phyloP scores from a whole-genome alignment of 2,797 vertebrate species.

The Nasua narica region DNA sequence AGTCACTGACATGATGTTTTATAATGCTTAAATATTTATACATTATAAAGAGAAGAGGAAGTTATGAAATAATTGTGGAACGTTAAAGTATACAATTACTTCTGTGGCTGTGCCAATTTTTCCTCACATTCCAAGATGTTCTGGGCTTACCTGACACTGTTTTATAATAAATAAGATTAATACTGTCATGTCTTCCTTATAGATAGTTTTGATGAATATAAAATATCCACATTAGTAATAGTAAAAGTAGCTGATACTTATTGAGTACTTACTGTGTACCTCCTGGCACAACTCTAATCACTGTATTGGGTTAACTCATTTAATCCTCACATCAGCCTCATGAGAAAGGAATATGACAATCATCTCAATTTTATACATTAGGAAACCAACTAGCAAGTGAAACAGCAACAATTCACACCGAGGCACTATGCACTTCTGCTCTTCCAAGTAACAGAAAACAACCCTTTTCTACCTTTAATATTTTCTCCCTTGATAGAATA shows the following conservation, averaged over 20 bases:
- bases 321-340: neutral
- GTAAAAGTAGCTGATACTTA: neutral
- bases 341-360: neutral
- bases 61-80: neutral
- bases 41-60: neutral
- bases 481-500: neutral
- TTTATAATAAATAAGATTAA: neutral
- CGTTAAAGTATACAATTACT: neutral
- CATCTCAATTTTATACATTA: neutral
- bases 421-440: neutral
- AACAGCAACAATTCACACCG: neutral
- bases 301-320: neutral
- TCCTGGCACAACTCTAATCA: neutral
- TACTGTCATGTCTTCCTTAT: neutral
- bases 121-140: neutral
- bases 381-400: neutral
- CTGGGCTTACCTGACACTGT: neutral
- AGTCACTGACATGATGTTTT: neutral
- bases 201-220: neutral
- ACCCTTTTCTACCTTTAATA: neutral
- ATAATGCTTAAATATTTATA: neutral
- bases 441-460: neutral
- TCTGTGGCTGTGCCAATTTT: neutral
- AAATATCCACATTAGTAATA: neutral
- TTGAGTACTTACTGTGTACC: neutral